phyloP scores from a whole-genome alignment of 2,113 vertebrate genomes.

The Phylloscopus trochiloides region DNA sequence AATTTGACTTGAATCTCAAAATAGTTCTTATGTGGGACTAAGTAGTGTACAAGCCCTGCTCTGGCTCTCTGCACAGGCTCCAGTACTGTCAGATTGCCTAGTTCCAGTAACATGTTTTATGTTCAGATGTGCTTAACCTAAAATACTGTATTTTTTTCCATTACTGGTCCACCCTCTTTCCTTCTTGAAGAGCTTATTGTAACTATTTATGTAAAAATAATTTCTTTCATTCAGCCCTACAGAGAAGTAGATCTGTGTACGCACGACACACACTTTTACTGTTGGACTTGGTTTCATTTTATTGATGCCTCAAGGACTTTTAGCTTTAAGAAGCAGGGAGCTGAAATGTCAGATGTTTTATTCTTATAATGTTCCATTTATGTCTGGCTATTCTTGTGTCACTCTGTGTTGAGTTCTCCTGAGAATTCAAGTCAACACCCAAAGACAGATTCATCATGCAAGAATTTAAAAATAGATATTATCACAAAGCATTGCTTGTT shows the following conservation, averaged over 20 bases:
- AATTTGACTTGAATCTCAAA: background rate
- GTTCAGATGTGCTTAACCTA: slow-evolving; percentile 15
- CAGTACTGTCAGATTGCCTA: slow-evolving; percentile 5
- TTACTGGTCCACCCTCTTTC: background rate
- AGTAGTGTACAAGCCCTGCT: background rate
- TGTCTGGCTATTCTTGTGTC: background rate
- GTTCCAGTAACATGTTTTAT: background rate
- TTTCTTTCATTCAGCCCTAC: background rate
- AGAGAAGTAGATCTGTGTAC: background rate
- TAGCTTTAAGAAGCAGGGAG: background rate
- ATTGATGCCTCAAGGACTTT: slow-evolving; percentile 23
- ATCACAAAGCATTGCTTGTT: background rate
- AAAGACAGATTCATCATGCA: background rate
- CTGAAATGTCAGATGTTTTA: slow-evolving; percentile 29
- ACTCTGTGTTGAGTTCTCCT: background rate
- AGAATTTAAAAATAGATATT: background rate
- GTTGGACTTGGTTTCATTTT: slow-evolving; percentile 8
- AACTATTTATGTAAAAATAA: slow-evolving; percentile 6
- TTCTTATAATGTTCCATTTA: slow-evolving; percentile 16
- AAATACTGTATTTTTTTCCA: slow-evolving; percentile 29
- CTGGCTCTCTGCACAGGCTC: slow-evolving; percentile 10
- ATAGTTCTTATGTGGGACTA: background rate
- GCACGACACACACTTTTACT: background rate
- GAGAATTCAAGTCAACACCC: slow-evolving; percentile 28
- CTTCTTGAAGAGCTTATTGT: slow-evolving; percentile 25